Base-by-base conservation (phyloP, 2,888 invertebrate genomes). In the Drepanosiphum platanoidis region DNA sequence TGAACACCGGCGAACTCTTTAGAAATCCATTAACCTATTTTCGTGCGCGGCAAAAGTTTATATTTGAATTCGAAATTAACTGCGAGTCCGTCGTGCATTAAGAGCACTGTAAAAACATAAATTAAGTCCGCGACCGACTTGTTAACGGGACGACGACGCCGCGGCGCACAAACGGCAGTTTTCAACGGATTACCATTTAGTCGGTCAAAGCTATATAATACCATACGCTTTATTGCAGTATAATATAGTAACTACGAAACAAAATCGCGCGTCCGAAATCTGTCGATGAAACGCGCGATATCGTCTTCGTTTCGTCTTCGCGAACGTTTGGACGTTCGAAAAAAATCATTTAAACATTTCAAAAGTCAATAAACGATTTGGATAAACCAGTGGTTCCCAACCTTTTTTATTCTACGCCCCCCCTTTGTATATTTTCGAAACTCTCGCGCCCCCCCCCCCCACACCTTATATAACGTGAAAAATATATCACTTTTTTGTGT, bases 11-110 rank as follows among this genome's bases (percentile, higher is more conserved):
- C 70, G 52, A 80, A 70, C 80, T 80, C 52, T 68, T 80, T 80
- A 27, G 27, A 52, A 80, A 80, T 80, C 80, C 80, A 70, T 80
- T 80, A 80, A 80, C 68, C 80, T 52, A 70, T 80, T 80, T 80
- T 52, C 1, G 18, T 11, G 68, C 68, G 36, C 68, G 36, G 70
- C 52, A 70, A 70, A 80, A 80, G 46, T 52, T 68, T 36, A 34
- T 27, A 27, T 80, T 70, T 70, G 70, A 52, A 80, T 80, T 80
- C 52, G 52, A 42, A 68, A 70, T 66, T 52, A 80, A 70, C 52
- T 27, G 46, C 42, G 22, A n/a, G 11, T 11, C 3, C 46, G 3
- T 11, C 64, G 30, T 39, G 32, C 32, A 42, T 66, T 22, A 78
- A 61, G 27, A 36, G 27, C 36, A 22, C 36, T 36, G 34, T 18